A percentile compares a stretch with the other conserved stretches of the same genome.
These are phyloP conservation scores for Chionis minor DNA, from an alignment of 2,113 vertebrate genomes.

Conservation along the genomic window DNA sequence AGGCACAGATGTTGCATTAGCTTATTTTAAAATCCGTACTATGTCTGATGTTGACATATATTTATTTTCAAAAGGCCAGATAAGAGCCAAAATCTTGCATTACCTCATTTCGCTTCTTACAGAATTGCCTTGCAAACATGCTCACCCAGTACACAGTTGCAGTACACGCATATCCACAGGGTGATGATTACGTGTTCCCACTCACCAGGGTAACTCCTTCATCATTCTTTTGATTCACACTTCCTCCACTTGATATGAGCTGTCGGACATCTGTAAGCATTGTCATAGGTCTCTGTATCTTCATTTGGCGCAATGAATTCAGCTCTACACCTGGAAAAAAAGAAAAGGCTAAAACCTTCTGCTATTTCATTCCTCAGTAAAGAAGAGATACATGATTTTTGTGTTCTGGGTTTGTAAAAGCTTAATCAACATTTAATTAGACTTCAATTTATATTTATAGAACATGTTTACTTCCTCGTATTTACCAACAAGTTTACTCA, in stretches of 20 bases:
- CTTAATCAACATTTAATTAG: neutral
- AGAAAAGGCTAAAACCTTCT: neutral
- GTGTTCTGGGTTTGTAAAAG: neutral
- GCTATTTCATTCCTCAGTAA: neutral
- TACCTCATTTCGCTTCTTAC: neutral
- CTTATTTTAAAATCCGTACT: neutral
- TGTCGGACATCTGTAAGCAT: conserved; percentile 90
- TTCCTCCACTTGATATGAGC: conserved; percentile 79
- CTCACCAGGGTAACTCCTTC: conserved; percentile 92
- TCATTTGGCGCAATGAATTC: conserved; percentile 83
- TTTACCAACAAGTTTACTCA: neutral
- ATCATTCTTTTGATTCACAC: conserved; percentile 84
- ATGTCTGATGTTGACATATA: neutral
- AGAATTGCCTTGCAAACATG: neutral
- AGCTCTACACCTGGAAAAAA: conserved; percentile 82
- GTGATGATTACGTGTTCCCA: neutral
- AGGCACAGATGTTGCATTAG: neutral
- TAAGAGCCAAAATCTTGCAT: neutral
- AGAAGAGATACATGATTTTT: neutral
- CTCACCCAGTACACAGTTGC: neutral
- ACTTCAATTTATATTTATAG: neutral
- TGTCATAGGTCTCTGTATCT: conserved; percentile 79
- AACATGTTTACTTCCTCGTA: neutral
- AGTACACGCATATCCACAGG: neutral
- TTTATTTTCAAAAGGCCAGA: neutral